phyloP scores from a whole-genome alignment of 2,113 vertebrate genomes.

The Parus major region DNA sequence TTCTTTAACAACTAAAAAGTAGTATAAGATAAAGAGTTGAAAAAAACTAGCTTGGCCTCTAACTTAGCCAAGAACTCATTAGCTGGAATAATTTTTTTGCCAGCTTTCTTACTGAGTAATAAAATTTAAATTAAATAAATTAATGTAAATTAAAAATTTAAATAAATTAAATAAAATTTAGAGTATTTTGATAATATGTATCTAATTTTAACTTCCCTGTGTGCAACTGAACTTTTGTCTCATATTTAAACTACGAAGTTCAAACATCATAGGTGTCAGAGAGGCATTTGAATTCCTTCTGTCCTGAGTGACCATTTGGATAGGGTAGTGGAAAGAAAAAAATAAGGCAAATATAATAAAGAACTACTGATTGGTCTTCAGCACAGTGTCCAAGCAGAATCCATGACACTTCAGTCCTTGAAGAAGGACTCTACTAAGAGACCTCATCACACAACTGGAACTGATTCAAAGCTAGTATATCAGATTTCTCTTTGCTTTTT shows the following conservation, averaged over 20 bases:
- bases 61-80: slow-evolving; percentile 61
- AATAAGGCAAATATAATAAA: neutral
- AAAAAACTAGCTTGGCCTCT: neutral
- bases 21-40: slow-evolving; percentile 27
- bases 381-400: neutral
- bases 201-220: slow-evolving; percentile 49
- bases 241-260: neutral
- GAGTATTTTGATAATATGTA: neutral
- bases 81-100: slow-evolving; percentile 10
- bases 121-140: too few species aligned
- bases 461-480: neutral
- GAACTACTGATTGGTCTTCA: neutral
- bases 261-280: neutral
- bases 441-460: neutral
- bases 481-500: neutral
- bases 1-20: slow-evolving; percentile 9
- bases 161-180: slow-evolving; percentile 1
- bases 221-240: slow-evolving; percentile 33
- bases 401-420: neutral
- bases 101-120: neutral
- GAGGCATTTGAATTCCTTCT: neutral
- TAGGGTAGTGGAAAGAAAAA: neutral
- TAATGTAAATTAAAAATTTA: too few species aligned
- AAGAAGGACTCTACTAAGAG: neutral
- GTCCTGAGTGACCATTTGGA: neutral